phyloP scores from a whole-genome alignment of 1,140 invertebrate genomes.

The Phenacoccus solenopsis region DNA sequence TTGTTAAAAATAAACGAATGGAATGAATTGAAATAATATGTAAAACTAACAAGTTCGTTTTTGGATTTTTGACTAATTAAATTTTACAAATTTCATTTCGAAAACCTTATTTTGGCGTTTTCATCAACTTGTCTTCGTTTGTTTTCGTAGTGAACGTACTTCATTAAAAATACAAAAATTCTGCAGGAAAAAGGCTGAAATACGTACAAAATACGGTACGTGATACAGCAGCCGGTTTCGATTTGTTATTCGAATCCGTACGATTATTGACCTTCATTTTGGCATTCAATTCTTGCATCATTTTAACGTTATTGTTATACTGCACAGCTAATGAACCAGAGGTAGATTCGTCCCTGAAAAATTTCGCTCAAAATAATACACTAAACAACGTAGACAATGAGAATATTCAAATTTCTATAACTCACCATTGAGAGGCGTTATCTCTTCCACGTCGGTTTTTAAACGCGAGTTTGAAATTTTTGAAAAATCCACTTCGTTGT shows the following conservation, averaged over 20 bases:
- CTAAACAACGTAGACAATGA: background rate
- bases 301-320: background rate
- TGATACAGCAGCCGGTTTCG: background rate
- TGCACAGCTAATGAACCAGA: background rate
- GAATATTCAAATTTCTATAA: background rate
- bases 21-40: no score
- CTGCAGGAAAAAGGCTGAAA: no score
- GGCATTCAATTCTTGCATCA: background rate
- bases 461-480: constrained; percentile 52
- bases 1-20: no score
- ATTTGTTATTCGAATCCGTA: background rate
- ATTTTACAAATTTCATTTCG: no score
- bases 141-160: no score
- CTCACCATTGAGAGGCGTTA: background rate
- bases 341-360: background rate
- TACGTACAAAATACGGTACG: background rate
- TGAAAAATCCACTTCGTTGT: constrained; percentile 49
- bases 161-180: no score
- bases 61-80: no score
- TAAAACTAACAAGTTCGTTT: no score
- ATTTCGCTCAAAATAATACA: background rate
- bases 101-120: no score
- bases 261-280: background rate
- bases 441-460: constrained; percentile 46
- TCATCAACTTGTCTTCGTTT: no score